phyloP scores from a whole-genome alignment of 2,113 vertebrate species.

The Gavia stellata region DNA sequence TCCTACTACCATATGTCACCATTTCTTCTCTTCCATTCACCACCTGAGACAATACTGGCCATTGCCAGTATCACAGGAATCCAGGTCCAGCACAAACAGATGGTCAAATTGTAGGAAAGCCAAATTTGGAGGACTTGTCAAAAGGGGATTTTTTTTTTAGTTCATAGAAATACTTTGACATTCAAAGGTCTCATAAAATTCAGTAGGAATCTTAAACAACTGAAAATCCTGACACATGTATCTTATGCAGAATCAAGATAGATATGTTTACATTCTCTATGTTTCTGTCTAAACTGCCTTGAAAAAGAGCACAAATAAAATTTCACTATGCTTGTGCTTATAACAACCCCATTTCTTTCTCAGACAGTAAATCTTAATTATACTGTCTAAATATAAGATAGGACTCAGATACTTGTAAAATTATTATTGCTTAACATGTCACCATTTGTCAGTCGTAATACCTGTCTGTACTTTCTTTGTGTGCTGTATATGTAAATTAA shows the following conservation, averaged over 20 bases:
- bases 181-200: slow-evolving; percentile 12
- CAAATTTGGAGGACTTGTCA: not conserved
- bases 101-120: slow-evolving; percentile 57
- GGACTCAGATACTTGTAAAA: not conserved
- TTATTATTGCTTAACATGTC: not conserved
- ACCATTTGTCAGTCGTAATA: not conserved
- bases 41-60: slow-evolving; percentile 62
- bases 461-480: not conserved
- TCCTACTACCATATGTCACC: slow-evolving; percentile 59
- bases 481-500: not conserved
- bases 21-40: slow-evolving; percentile 53
- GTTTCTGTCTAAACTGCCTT: not conserved
- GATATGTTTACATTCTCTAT: not conserved
- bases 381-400: not conserved
- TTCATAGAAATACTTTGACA: not conserved
- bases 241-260: not conserved
- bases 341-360: not conserved
- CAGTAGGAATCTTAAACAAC: not conserved
- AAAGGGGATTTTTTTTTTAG: not conserved
- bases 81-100: slow-evolving; percentile 57
- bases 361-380: not conserved
- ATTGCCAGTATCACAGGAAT: slow-evolving; percentile 49
- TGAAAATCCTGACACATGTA: not conserved
- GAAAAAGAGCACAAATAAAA: not conserved
- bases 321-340: not conserved